phyloP scores from a whole-genome alignment of 2,888 invertebrate genomes.

The Polymixis lichenea region DNA sequence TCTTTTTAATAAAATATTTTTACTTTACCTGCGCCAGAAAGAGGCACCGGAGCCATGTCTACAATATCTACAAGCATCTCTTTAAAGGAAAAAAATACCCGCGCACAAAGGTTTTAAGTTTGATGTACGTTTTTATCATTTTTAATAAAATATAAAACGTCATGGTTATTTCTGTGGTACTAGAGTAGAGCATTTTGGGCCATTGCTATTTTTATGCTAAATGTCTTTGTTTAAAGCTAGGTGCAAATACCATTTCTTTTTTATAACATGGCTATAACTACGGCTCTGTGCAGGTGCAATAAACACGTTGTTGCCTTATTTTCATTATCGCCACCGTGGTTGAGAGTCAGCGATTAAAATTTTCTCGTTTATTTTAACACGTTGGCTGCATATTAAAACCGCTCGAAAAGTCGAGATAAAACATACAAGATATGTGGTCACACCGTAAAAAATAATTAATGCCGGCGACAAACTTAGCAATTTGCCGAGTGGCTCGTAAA shows the following conservation, averaged over 20 bases:
- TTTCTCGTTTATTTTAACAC: slow-evolving; percentile 9
- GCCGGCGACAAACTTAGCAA: slow-evolving; percentile 72
- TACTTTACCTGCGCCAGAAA: slow-evolving; percentile 19
- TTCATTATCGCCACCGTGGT: slow-evolving; percentile 6
- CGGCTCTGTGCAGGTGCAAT: slow-evolving; percentile 13
- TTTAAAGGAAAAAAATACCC: slow-evolving; percentile 12
- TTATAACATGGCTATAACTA: slow-evolving; percentile 7
- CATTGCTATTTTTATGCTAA: slow-evolving; percentile 13
- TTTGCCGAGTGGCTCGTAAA: slow-evolving; percentile 73
- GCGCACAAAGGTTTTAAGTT: slow-evolving; percentile 31
- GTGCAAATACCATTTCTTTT: slow-evolving; percentile 11
- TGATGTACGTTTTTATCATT: slow-evolving; percentile 42
- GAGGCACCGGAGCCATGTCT: background rate
- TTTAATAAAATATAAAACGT: slow-evolving; percentile 24
- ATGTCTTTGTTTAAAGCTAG: slow-evolving; percentile 1
- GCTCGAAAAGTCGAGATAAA: slow-evolving; percentile 10
- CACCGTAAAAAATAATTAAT: slow-evolving; percentile 73
- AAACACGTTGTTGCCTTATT: slow-evolving; percentile 20
- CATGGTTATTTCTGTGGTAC: slow-evolving; percentile 11
- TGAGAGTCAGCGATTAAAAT: slow-evolving; percentile 16
- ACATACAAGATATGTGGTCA: slow-evolving; percentile 53
- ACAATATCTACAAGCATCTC: slow-evolving; percentile 20
- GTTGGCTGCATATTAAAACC: slow-evolving; percentile 16
- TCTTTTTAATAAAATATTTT: slow-evolving; percentile 43
- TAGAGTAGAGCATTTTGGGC: background rate